phyloP scores from a whole-genome alignment of 2,888 invertebrate genomes.

The Heteropelma amictum region DNA sequence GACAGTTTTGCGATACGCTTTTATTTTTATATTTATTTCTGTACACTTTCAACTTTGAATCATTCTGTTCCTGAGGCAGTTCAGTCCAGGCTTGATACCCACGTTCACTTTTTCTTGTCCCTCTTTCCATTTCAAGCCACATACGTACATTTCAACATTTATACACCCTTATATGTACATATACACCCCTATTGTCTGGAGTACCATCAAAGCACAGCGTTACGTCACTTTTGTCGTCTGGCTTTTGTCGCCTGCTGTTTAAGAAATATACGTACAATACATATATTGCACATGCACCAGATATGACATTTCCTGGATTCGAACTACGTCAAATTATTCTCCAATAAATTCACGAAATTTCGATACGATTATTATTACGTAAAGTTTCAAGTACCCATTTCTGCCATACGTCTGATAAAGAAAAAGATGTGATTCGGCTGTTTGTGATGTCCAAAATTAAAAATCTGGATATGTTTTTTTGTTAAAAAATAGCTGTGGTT shows the following conservation, averaged over 20 bases:
- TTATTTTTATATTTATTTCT: constrained; percentile 1
- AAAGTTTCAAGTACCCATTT: too few species aligned
- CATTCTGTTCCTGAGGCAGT: neutral
- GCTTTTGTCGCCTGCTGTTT: too few species aligned
- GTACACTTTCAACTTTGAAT: constrained; percentile 13
- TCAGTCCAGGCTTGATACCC: neutral
- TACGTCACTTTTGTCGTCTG: neutral
- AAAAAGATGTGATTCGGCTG: too few species aligned
- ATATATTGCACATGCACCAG: too few species aligned
- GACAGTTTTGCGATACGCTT: neutral
- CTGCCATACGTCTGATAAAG: too few species aligned
- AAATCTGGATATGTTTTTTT: neutral
- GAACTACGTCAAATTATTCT: too few species aligned
- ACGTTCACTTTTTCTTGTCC: neutral
- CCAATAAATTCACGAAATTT: too few species aligned
- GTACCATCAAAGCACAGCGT: neutral
- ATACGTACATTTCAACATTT: neutral
- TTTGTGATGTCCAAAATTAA: too few species aligned
- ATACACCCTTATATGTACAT: neutral
- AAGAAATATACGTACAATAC: too few species aligned
- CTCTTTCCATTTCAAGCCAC: neutral
- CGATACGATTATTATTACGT: too few species aligned
- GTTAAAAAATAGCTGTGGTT: neutral
- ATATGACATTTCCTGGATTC: too few species aligned
- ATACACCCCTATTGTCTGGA: neutral